Conservation (phyloP, 1,140 invertebrate genomes). For the Drosophila erecta region DNA sequence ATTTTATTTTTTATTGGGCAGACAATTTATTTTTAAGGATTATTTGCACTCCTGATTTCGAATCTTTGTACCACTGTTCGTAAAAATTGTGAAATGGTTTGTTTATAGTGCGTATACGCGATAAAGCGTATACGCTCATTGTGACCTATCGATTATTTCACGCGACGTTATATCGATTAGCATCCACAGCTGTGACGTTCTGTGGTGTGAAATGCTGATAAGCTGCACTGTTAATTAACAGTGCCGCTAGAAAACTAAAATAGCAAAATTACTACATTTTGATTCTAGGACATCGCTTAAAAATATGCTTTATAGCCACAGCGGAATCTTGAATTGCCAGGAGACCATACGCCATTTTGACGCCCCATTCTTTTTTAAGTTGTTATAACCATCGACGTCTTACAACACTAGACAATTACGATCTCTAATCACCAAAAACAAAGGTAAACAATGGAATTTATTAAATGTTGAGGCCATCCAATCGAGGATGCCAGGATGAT, state of each 20-base stretch:
- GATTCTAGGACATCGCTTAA: not conserved
- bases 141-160: not conserved
- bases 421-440: no score
- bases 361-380: no score
- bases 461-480: no score
- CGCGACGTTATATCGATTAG: not conserved
- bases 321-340: no score
- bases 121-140: conserved; percentile 3
- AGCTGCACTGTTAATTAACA: not conserved
- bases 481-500: no score
- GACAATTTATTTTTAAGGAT: not conserved
- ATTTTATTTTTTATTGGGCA: no score
- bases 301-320: not conserved
- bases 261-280: not conserved
- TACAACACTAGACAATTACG: no score
- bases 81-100: not conserved
- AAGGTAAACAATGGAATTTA: no score
- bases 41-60: not conserved
- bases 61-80: conserved; percentile 1
- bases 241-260: not conserved
- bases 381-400: no score
- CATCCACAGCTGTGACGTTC: not conserved
- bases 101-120: conserved; percentile 23
- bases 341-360: no score
- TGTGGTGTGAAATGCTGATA: not conserved